Conservation (phyloP, 2,888 invertebrate genomes). For the Drosophila nigritarsus region DNA sequence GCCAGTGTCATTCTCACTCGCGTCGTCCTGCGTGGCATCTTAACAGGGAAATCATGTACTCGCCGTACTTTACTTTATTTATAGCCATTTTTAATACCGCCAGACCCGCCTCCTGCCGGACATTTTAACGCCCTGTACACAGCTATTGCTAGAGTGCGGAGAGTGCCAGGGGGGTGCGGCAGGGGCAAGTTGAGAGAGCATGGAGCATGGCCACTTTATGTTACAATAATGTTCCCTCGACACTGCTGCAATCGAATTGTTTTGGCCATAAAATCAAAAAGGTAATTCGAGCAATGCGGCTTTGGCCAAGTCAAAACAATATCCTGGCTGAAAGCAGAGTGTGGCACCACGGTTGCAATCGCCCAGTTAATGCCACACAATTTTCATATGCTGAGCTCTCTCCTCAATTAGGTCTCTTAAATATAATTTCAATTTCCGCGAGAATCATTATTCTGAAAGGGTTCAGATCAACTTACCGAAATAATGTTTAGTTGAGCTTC, state of each 20-base stretch:
- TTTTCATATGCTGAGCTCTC: conserved; percentile 8
- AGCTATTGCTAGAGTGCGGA: conserved; percentile 10
- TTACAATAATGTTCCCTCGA: conserved; percentile 82
- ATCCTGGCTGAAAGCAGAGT: conserved; percentile 10
- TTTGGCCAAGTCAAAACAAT: conserved; percentile 14
- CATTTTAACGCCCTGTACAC: conserved; percentile 71
- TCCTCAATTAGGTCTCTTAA: not conserved
- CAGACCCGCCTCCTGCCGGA: conserved; percentile 65
- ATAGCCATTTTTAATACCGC: conserved; percentile 83
- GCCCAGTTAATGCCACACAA: not conserved
- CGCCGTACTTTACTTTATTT: conserved; percentile 83
- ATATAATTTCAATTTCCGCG: not conserved
- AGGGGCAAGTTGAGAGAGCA: not conserved
- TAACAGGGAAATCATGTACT: conserved; percentile 84
- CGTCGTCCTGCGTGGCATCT: conserved; percentile 67
- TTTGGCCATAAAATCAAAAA: conserved; percentile 82
- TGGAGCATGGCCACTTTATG: conserved; percentile 73
- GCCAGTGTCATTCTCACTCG: conserved; percentile 47
- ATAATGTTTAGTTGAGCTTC: not conserved
- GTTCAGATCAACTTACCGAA: conserved; percentile 28
- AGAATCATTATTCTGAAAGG: not conserved
- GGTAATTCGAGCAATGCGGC: conserved; percentile 66
- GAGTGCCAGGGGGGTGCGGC: conserved; percentile 3
- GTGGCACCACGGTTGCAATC: not conserved
- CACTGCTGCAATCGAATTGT: conserved; percentile 79